Evolutionary conservation across 2,888 invertebrate genomes (phyloP).

Genomic region (Periphyllus acericola): DNA sequence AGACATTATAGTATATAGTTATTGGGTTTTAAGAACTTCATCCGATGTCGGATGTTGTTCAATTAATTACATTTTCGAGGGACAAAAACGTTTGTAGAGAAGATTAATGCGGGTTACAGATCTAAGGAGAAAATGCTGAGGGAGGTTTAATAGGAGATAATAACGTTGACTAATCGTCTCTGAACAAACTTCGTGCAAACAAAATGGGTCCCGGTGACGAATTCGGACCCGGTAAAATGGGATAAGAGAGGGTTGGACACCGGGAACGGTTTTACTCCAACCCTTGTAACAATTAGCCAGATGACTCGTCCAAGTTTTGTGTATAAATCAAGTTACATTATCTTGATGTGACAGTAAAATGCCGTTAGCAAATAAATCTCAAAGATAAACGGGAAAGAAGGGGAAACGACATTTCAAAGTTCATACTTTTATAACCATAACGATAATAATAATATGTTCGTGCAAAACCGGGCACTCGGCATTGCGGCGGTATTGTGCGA

Average conservation of each 20-base stretch:
- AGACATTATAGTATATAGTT: background rate
- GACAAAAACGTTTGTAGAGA: slow-evolving; percentile 52
- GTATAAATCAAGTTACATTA: slow-evolving; percentile 47
- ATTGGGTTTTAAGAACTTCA: background rate
- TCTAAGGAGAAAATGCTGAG: slow-evolving; percentile 25
- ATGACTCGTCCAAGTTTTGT: slow-evolving; percentile 48
- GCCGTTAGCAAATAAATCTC: slow-evolving; percentile 28
- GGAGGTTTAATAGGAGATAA: slow-evolving; percentile 57
- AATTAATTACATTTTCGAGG: slow-evolving; percentile 53
- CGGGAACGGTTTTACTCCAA: background rate
- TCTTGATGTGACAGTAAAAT: slow-evolving; percentile 53
- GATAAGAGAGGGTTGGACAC: background rate
- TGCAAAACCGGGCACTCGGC: background rate
- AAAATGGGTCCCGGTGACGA: slow-evolving; percentile 49
- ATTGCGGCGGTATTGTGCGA: background rate
- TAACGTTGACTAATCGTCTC: slow-evolving; percentile 61
- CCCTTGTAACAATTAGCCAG: slow-evolving; percentile 57
- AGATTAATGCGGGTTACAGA: slow-evolving; percentile 57
- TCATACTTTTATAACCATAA: slow-evolving; percentile 18
- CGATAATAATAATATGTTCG: background rate
- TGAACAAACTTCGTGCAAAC: slow-evolving; percentile 47
- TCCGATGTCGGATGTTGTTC: slow-evolving; percentile 41
- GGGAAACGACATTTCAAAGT: background rate
- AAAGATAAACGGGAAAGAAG: background rate
- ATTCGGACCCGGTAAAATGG: slow-evolving; percentile 34